A percentile compares a stretch with the other conserved stretches of the same genome.
phyloP scores from a whole-genome alignment of 2,113 vertebrate species.

The Columba janthina region DNA sequence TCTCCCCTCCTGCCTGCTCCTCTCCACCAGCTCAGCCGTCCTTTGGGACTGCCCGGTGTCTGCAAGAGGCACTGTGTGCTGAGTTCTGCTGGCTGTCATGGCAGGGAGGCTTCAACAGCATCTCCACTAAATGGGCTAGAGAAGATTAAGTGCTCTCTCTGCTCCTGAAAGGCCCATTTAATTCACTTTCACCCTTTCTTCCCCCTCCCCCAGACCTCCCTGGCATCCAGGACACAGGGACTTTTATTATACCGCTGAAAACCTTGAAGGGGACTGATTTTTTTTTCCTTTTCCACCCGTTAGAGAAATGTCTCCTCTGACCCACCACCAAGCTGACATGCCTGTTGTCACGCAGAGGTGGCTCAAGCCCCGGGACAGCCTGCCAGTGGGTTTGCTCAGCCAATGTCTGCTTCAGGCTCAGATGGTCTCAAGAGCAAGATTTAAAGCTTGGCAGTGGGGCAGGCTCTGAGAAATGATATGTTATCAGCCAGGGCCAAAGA shows the following conservation, averaged over 20 bases:
- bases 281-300: background rate
- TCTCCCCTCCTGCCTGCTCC: background rate
- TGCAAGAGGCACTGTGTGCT: background rate
- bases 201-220: conserved; percentile 3
- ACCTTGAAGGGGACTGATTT: background rate
- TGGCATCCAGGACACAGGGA: conserved; percentile 55
- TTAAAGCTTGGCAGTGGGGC: background rate
- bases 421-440: background rate
- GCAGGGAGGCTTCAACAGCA: background rate
- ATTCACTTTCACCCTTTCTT: conserved; percentile 36
- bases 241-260: conserved; percentile 42
- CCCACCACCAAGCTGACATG: background rate
- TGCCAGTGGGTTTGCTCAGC: background rate
- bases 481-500: background rate
- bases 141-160: conserved; percentile 43
- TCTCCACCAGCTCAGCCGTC: background rate
- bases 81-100: background rate
- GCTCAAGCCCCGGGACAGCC: background rate
- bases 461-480: background rate
- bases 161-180: conserved; percentile 59
- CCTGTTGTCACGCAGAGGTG: background rate
- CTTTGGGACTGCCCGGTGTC: background rate
- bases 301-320: conserved; percentile 1
- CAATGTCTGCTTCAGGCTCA: background rate
- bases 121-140: background rate